Evolutionary conservation across 2,888 invertebrate species (phyloP).

Genomic region (Imbricaverruca yamaguchii): DNA sequence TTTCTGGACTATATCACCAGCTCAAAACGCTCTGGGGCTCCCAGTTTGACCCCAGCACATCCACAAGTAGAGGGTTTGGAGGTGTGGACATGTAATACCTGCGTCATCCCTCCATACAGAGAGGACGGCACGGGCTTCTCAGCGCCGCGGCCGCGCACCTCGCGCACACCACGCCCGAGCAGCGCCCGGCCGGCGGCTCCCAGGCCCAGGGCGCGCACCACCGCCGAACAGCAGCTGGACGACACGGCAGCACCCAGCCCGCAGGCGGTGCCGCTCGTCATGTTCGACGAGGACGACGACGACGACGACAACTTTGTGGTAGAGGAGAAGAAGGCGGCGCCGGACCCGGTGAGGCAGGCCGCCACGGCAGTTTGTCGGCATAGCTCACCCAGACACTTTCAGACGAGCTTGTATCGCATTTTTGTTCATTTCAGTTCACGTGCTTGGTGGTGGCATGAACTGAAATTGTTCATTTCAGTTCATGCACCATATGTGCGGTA

Average conservation of each 20-base stretch:
- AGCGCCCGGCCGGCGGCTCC: conserved; percentile 16
- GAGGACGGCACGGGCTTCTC: conserved; percentile 2
- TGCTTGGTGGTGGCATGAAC: too few relatives aligned
- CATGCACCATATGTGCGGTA: too few relatives aligned
- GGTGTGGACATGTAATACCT: too few relatives aligned
- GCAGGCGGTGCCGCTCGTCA: conserved; percentile 40
- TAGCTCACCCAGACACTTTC: too few relatives aligned
- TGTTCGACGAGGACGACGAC: conserved; percentile 46
- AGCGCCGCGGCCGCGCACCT: conserved; percentile 19
- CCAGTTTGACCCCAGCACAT: too few relatives aligned
- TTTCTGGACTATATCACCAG: too few relatives aligned
- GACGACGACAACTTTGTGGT: conserved; percentile 68
- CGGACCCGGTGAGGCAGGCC: conserved; percentile 33
- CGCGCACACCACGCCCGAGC: conserved; percentile 13
- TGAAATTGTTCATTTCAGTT: too few relatives aligned
- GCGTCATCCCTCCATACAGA: not conserved
- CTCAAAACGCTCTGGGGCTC: too few relatives aligned
- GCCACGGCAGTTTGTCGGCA: not conserved
- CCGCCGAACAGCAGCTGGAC: conserved; percentile 6
- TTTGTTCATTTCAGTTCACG: too few relatives aligned
- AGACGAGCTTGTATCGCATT: too few relatives aligned
- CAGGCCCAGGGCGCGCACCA: not conserved
- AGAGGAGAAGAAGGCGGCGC: conserved; percentile 45
- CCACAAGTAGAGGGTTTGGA: too few relatives aligned
- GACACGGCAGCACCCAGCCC: conserved; percentile 39